A percentile compares a stretch with the other conserved stretches of the same genome.
Evolutionary conservation across 2,888 invertebrate genomes (phyloP).

Genomic region (Lathronympha strigana): DNA sequence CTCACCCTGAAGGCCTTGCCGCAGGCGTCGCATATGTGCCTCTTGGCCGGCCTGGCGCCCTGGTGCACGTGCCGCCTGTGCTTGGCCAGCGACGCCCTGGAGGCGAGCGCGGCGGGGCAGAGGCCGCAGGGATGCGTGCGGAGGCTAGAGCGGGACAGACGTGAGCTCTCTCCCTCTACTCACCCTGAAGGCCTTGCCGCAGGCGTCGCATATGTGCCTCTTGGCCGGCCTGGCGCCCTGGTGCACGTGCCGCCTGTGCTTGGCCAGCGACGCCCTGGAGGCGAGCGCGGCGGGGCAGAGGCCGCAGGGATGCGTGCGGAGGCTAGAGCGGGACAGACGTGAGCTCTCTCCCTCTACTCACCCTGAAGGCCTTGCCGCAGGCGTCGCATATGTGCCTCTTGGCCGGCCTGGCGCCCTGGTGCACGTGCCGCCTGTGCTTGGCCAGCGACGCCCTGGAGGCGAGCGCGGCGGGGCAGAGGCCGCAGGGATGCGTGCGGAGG

Average conservation of each 20-base stretch:
- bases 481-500: constrained; percentile 34
- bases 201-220: constrained; percentile 7
- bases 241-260: constrained; percentile 55
- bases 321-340: too few species aligned
- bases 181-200: constrained; percentile 16
- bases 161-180: constrained; percentile 3
- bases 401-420: constrained; percentile 58
- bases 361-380: constrained; percentile 37
- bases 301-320: too few species aligned
- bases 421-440: constrained; percentile 65
- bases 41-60: constrained; percentile 25
- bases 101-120: constrained; percentile 46
- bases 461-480: constrained; percentile 47
- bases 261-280: constrained; percentile 42
- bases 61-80: constrained; percentile 4
- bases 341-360: neutral
- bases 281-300: neutral
- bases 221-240: constrained; percentile 45
- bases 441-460: constrained; percentile 61
- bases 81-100: constrained; percentile 20
- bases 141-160: too few species aligned
- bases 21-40: constrained; percentile 12
- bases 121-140: neutral
- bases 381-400: constrained; percentile 51
- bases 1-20: constrained; percentile 33